phyloP scores from a whole-genome alignment of 2,113 vertebrate genomes.

The Eonycteris spelaea region DNA sequence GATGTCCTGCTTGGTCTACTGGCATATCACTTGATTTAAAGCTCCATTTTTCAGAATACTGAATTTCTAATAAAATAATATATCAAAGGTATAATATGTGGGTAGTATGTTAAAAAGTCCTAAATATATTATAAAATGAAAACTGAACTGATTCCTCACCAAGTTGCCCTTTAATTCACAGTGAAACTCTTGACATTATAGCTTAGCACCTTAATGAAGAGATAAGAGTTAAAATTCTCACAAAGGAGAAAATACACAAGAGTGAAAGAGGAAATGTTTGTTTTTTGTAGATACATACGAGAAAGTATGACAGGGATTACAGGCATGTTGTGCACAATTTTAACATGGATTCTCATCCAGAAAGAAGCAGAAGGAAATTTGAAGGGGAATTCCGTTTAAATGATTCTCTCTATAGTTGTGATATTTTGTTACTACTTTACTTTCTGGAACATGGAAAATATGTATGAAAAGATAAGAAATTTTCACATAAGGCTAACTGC shows the following conservation, averaged over 20 bases:
- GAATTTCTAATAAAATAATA: constrained; percentile 16
- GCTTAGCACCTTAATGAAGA: neutral
- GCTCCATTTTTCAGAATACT: constrained; percentile 12
- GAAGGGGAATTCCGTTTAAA: accelerated
- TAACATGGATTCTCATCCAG: neutral
- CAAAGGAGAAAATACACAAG: neutral
- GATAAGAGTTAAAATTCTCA: neutral
- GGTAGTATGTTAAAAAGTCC: neutral
- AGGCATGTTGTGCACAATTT: neutral
- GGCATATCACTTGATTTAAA: neutral
- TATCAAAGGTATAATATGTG: neutral
- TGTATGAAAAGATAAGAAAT: neutral
- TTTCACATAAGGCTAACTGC: neutral
- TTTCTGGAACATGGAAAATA: neutral
- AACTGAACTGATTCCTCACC: neutral
- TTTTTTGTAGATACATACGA: no score
- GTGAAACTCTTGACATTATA: neutral
- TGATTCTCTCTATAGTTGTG: neutral
- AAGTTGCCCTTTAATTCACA: constrained; percentile 1
- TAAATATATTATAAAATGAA: neutral
- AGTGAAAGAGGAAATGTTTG: neutral
- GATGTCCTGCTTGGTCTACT: neutral
- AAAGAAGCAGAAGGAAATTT: neutral
- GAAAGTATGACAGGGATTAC: no score
- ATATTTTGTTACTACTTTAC: neutral